Percentiles rank a stretch among this genome's conserved stretches.
Evolutionary conservation across 1,140 invertebrate genomes (phyloP).

Genomic region (Vollenhovia emeryi): DNA sequence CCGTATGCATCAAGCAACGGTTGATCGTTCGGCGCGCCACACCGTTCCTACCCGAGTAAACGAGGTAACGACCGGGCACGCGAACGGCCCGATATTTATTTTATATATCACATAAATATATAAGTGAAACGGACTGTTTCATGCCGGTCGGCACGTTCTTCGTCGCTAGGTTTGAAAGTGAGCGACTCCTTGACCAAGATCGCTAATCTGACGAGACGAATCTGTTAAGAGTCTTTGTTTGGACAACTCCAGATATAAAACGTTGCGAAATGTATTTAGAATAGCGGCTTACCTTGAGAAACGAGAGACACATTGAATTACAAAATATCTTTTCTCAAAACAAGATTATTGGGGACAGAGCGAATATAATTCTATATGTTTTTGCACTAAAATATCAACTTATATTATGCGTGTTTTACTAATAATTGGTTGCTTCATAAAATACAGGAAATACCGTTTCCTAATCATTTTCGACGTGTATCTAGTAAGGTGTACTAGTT

Average conservation of each 20-base stretch:
- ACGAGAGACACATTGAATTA: not conserved
- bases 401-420: not conserved
- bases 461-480: too few relatives aligned
- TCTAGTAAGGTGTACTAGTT: not conserved
- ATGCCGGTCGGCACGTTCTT: conserved; percentile 19
- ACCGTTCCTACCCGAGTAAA: conserved; percentile 38
- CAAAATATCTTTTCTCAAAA: not conserved
- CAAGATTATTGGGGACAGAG: not conserved
- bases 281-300: conserved; percentile 6
- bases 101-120: conserved; percentile 61
- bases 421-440: not conserved
- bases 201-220: conserved; percentile 33
- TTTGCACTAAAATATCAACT: not conserved
- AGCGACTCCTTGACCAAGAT: conserved; percentile 54
- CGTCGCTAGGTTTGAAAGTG: conserved; percentile 31
- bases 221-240: conserved; percentile 11
- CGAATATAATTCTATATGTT: too few relatives aligned
- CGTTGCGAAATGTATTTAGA: not conserved
- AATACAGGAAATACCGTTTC: not conserved
- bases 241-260: not conserved
- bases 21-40: conserved; percentile 74
- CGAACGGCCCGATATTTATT: conserved; percentile 75
- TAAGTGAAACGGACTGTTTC: conserved; percentile 51
- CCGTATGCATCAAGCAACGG: conserved; percentile 65
- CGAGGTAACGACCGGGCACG: conserved; percentile 65